Base-by-base conservation (phyloP, 2,888 invertebrate genomes). In the Pyrocoelia pectoralis region DNA sequence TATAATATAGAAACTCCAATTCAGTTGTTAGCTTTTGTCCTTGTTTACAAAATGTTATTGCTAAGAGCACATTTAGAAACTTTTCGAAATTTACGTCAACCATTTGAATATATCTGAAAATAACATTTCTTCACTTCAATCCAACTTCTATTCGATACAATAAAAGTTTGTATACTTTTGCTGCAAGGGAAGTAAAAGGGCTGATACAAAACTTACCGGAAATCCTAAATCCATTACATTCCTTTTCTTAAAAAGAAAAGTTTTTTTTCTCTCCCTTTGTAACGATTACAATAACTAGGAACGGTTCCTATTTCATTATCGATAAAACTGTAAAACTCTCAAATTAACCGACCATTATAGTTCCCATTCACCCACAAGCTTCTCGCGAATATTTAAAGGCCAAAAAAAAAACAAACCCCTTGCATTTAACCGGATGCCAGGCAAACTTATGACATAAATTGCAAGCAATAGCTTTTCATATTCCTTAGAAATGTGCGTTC, bases 401-500 rank as follows among this genome's bases (percentile, higher is more conserved):
- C 52, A 58, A 52, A 62, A 59, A 56, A 61, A 38, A n/a, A 29
- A 14, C 50, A 6, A 33, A 58, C 68, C 68, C 66, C n/a, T n/a
- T n/a, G 62, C 65, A 65, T 68, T 65, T 56, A 57, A 57, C 61
- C 56, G 61, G 56, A 66, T 57, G 59, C 62, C 57, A 60, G 41
- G 57, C 62, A 71, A 71, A 72, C 67, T 73, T 71, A 52, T 55
- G 65, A 61, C 67, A 68, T 73, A 73, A 73, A 73, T 72, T 70
- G 65, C 57, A 46, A n/a, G 61, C 68, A 63, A 71, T 72, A 68
- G 69, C 71, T 68, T n/a, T 70, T 70, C 69, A 72, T 72, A 72
- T 72, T 73, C 71, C 66, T 68, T 66, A 65, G 66, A 69, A 68
- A 67, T 67, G 69, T 55, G 63, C 59, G 66, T 70, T 71, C 70